Evolutionary conservation across 2,797 vertebrate genomes (phyloP).

Genomic region (Chelidonichthys spinosus): DNA sequence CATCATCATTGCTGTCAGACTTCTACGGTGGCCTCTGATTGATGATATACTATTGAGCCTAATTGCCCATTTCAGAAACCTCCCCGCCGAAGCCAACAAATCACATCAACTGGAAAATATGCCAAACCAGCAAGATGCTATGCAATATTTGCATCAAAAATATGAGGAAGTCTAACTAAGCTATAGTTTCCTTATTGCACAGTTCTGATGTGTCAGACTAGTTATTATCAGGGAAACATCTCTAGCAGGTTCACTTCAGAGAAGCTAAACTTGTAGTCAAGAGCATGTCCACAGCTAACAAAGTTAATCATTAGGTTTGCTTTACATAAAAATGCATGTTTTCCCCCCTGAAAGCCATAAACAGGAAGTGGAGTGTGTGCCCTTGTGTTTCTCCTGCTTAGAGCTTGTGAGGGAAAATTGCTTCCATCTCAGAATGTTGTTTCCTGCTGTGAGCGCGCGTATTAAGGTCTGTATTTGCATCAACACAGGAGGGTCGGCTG

Average conservation of each 20-base stretch:
- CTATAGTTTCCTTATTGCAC: neutral
- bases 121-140: conserved; percentile 8
- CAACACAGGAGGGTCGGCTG: neutral
- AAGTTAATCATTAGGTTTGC: conserved; percentile 8
- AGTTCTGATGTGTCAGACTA: neutral
- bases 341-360: conserved; percentile 10
- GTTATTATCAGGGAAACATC: neutral
- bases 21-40: conserved; percentile 22
- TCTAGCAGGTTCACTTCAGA: neutral
- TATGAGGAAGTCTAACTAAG: neutral
- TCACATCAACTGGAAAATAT: conserved; percentile 13
- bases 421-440: conserved; percentile 10
- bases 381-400: conserved; percentile 10
- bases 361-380: conserved; percentile 13
- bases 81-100: conserved; percentile 6
- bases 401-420: conserved; percentile 24
- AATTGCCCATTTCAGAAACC: conserved; percentile 14
- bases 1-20: conserved; percentile 23
- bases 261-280: conserved; percentile 4
- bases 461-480: neutral
- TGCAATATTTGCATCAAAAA: neutral
- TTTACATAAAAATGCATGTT: conserved; percentile 13
- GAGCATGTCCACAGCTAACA: neutral
- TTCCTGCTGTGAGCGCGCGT: conserved; percentile 20
- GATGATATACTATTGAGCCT: conserved; percentile 2